Base-by-base conservation (phyloP, 2,113 vertebrate species). In the Tyto alba region DNA sequence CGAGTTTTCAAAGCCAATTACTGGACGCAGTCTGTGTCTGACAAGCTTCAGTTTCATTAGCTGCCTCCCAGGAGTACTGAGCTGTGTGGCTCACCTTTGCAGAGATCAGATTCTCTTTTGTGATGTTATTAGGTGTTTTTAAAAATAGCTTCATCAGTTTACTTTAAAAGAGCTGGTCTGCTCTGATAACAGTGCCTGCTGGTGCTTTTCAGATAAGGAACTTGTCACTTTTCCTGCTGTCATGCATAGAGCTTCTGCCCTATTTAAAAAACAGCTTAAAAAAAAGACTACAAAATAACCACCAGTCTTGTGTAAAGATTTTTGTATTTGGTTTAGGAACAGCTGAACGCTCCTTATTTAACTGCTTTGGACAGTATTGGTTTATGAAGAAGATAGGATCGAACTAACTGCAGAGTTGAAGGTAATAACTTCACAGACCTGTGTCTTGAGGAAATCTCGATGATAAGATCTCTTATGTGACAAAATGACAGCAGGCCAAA, bases 61-160 rank as follows among this genome's bases (percentile, higher is more conserved):
- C 78, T 85, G 82, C 75, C 67, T 96, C 90, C 82, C 85, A 77
- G 62, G 66, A 85, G 63, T 25, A 90, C 87, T 0, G 22, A 90
- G 79, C 90, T 74, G 56, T 13, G 1, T 1, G 0, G 82, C 90
- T 96, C 75, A 96, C 90, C 93, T 95, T 71, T 94, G 79, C 90
- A 48, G 93, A 67, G 87, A 93, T 90, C 91, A 88, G 36, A 55
- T 71, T 84, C 79, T 94, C 71, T 66, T 96, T 85, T 90, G 52
- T 60, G 85, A 68, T 96, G 85, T 87, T 95, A 80, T 90, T 90
- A 93, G 85, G 69, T 93, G 72, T 71, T 94, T 93, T 95, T 77
- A 90, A 94, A 95, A 96, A 92, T 92, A 95, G 88, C 85, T 89
- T 88, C 83, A 84, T 95, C 83, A 56, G 85, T 78, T 86, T 25